phyloP scores from a whole-genome alignment of 2,888 invertebrate genomes.

The Caradrina clavipalpis region DNA sequence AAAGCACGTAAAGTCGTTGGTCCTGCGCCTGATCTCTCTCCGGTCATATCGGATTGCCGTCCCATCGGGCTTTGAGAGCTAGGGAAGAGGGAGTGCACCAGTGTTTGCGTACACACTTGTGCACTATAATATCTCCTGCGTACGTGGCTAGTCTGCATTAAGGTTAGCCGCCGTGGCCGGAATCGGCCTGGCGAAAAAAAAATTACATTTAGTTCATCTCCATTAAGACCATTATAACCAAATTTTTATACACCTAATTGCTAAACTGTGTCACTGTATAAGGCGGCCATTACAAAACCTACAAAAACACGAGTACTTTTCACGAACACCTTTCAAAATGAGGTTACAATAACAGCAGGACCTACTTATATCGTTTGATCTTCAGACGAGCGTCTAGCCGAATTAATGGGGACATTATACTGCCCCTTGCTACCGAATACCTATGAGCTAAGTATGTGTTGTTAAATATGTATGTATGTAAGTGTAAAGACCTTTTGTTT shows the following conservation, averaged over 20 bases:
- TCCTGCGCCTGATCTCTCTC: no score
- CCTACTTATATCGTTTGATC: constrained; percentile 50
- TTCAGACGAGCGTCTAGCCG: constrained; percentile 51
- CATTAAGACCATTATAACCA: no score
- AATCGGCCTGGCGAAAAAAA: no score
- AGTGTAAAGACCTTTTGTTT: not conserved
- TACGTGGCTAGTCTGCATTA: no score
- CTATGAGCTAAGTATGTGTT: constrained; percentile 6
- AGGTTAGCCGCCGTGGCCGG: no score
- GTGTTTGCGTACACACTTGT: no score
- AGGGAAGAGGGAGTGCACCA: no score
- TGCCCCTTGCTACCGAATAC: constrained; percentile 2
- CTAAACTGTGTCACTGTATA: not conserved
- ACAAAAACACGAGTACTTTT: constrained; percentile 23
- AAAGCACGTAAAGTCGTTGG: no score
- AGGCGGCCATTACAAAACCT: constrained; percentile 13
- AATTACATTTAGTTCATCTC: no score
- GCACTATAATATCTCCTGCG: no score
- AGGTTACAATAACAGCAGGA: constrained; percentile 47
- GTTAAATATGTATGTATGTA: constrained; percentile 12
- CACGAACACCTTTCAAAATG: constrained; percentile 29
- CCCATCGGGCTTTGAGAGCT: no score
- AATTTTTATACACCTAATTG: not conserved
- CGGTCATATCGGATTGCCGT: no score
- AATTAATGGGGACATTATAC: constrained; percentile 42